phyloP scores from a whole-genome alignment of 2,888 invertebrate species.

The Chrysolina americana region DNA sequence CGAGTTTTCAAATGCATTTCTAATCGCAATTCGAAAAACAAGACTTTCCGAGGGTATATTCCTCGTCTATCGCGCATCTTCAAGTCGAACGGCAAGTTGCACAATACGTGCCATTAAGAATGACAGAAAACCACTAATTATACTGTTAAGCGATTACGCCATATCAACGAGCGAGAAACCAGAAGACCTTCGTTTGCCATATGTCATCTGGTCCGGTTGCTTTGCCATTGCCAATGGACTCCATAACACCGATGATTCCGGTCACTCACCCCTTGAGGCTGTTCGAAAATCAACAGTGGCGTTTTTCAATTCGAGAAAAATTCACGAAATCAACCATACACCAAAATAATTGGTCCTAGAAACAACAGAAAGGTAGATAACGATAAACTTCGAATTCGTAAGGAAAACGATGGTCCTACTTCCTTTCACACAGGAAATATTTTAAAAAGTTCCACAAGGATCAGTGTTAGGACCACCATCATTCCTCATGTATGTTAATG shows the following conservation, averaged over 20 bases:
- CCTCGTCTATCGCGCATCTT: not conserved
- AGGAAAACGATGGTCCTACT: no score
- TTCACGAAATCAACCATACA: not conserved
- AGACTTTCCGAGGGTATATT: not conserved
- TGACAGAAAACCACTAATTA: conserved; percentile 40
- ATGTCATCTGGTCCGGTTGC: conserved; percentile 49
- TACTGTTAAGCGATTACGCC: conserved; percentile 50
- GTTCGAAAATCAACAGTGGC: not conserved
- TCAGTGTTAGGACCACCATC: no score
- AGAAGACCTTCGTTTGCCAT: conserved; percentile 51
- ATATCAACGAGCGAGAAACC: conserved; percentile 36
- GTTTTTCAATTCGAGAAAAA: not conserved
- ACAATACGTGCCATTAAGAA: conserved; percentile 4
- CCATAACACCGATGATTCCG: conserved; percentile 40
- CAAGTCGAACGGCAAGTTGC: not conserved
- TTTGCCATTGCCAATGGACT: conserved; percentile 31
- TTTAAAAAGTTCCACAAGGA: no score
- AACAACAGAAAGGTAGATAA: no score
- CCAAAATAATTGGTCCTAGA: no score
- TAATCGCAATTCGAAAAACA: no score
- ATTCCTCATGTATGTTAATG: no score
- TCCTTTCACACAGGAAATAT: no score
- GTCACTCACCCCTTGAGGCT: conserved; percentile 51
- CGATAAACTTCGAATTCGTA: no score
- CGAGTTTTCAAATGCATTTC: no score